Evolutionary conservation across 1,140 invertebrate species (phyloP).

Genomic region (Drosophila sproati): DNA sequence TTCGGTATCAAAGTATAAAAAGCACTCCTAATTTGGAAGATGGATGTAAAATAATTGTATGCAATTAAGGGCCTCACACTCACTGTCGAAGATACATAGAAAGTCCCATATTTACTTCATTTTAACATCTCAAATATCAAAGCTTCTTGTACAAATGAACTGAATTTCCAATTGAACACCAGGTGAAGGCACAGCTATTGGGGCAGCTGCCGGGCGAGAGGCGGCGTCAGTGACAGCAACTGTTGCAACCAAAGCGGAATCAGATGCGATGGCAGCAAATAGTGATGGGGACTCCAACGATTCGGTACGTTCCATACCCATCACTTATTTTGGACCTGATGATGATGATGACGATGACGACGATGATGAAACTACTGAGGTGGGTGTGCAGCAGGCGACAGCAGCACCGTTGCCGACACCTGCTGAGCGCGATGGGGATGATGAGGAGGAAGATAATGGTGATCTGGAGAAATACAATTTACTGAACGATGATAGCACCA

Average conservation of each 20-base stretch:
- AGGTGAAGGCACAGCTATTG: slow-evolving; percentile 36
- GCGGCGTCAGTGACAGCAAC: slow-evolving; percentile 1
- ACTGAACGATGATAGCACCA: slow-evolving; percentile 73
- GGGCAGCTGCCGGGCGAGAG: neutral
- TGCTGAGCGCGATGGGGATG: slow-evolving; percentile 29
- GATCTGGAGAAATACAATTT: slow-evolving; percentile 74
- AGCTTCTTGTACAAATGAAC: neutral
- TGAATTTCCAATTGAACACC: neutral
- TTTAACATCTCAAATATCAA: neutral
- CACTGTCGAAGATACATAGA: too few species aligned
- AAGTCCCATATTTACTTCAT: too few species aligned
- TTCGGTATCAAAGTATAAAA: too few species aligned
- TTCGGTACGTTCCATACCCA: slow-evolving; percentile 82
- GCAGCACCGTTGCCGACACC: neutral
- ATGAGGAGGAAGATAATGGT: slow-evolving; percentile 58
- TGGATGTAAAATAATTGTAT: too few species aligned
- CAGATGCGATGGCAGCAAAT: slow-evolving; percentile 11
- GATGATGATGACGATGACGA: slow-evolving; percentile 67
- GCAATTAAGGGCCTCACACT: too few species aligned
- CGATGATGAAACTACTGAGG: neutral
- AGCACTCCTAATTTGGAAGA: too few species aligned
- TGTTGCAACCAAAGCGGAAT: slow-evolving; percentile 6
- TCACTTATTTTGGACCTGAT: slow-evolving; percentile 80
- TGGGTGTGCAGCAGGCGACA: neutral
- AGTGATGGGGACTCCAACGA: slow-evolving; percentile 64